Conservation (phyloP, 2,888 invertebrate species). For the Strigamia transsilvanica region DNA sequence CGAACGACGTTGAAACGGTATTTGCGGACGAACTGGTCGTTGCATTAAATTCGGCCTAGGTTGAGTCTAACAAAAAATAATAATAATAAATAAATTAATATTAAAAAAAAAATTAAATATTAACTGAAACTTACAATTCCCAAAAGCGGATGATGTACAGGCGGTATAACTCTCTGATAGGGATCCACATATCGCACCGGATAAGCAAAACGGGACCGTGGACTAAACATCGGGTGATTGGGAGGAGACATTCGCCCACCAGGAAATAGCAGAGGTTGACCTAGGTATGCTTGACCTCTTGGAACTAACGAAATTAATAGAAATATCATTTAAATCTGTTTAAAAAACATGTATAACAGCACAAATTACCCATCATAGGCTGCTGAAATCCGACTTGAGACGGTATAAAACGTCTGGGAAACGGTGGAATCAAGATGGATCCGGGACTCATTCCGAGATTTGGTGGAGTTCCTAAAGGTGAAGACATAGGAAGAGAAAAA, state of each 20-base stretch:
- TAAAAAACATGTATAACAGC: neutral
- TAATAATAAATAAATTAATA: neutral
- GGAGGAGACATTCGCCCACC: conserved; percentile 5
- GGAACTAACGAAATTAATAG: neutral
- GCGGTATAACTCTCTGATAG: neutral
- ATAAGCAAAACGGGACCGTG: neutral
- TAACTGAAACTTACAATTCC: neutral
- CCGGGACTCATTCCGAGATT: conserved; percentile 40
- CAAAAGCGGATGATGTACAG: neutral
- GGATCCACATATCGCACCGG: neutral
- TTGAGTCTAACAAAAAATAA: neutral
- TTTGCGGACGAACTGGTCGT: neutral
- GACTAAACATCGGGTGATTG: conserved; percentile 5
- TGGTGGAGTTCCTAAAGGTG: conserved; percentile 52
- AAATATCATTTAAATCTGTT: neutral
- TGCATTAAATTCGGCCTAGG: neutral
- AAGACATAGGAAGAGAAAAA: conserved; percentile 44
- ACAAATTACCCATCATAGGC: conserved; percentile 41
- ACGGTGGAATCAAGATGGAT: conserved; percentile 52
- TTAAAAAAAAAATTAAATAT: neutral
- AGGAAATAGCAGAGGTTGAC: conserved; percentile 15
- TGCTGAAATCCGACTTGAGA: conserved; percentile 52
- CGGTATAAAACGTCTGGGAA: conserved; percentile 52
- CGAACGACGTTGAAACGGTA: neutral
- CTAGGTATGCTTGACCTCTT: neutral